A percentile compares a stretch with the other conserved stretches of the same genome.
Conservation (phyloP, 1,140 invertebrate species). For the Lycorma delicatula region DNA sequence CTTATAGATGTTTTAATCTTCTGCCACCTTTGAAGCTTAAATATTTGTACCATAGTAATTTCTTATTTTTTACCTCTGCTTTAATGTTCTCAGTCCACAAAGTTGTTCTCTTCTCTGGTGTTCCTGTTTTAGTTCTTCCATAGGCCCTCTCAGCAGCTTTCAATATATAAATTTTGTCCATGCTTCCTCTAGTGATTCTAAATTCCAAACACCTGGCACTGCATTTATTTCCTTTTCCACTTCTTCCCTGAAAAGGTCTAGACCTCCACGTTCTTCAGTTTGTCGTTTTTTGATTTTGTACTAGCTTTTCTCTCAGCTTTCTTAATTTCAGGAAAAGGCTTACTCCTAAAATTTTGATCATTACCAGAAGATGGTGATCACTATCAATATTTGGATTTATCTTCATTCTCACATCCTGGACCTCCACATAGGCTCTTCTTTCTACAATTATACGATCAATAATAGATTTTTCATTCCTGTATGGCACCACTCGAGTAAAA, state of each 20-base stretch:
- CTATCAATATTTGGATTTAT: background rate
- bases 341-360: background rate
- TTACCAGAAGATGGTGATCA: background rate
- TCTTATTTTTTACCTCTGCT: conserved; percentile 2
- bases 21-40: background rate
- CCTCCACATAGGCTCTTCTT: background rate
- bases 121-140: background rate
- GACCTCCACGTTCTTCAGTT: background rate
- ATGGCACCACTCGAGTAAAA: conserved; percentile 1
- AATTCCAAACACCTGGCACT: background rate
- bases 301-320: background rate
- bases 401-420: background rate
- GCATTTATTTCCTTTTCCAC: background rate
- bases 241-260: background rate
- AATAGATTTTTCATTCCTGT: background rate
- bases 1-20: background rate
- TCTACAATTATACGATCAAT: background rate
- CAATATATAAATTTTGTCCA: background rate
- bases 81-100: conserved; percentile 5
- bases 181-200: background rate
- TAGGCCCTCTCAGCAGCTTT: background rate
- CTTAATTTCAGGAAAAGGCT: background rate
- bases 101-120: background rate
- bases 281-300: background rate
- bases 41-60: background rate